phyloP scores from a whole-genome alignment of 2,888 invertebrate genomes.

The Rhagophthalmus giganteus region DNA sequence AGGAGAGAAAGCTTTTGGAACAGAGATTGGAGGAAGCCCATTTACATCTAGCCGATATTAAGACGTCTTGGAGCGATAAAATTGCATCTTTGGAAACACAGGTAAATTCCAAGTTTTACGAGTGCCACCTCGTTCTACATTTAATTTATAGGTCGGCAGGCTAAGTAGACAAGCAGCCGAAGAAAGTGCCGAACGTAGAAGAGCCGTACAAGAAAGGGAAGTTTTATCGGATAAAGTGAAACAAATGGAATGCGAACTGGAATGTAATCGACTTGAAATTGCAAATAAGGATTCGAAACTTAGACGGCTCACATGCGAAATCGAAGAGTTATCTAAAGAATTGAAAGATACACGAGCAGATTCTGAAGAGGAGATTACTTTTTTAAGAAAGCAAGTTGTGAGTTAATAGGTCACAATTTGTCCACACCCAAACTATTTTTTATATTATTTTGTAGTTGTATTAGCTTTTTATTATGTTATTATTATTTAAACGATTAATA shows the following conservation, averaged over 20 bases:
- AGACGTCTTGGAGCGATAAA: conserved; percentile 90
- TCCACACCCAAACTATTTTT: neutral
- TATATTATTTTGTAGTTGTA: neutral
- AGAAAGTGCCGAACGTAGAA: conserved; percentile 77
- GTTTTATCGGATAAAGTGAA: conserved; percentile 66
- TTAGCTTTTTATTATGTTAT: neutral
- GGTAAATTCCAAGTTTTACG: too few relatives aligned
- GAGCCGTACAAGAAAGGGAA: conserved; percentile 71
- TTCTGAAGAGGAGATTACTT: conserved; percentile 60
- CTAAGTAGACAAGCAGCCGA: conserved; percentile 82
- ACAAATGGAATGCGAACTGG: conserved; percentile 66
- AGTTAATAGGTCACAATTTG: conserved; percentile 50
- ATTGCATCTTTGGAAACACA: conserved; percentile 89
- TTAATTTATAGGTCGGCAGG: conserved; percentile 65
- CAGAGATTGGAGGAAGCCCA: conserved; percentile 82
- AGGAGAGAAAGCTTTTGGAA: conserved; percentile 70
- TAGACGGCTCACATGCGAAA: conserved; percentile 72
- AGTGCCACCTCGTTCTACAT: too few relatives aligned
- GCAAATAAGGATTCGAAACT: conserved; percentile 73
- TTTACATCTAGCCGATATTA: conserved; percentile 84
- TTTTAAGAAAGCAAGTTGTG: conserved; percentile 61
- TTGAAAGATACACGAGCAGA: conserved; percentile 59
- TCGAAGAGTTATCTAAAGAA: conserved; percentile 72
- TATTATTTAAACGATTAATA: neutral
- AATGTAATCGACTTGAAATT: conserved; percentile 67